Conservation (phyloP, 2,113 vertebrate genomes). For the Gulo gulo region DNA sequence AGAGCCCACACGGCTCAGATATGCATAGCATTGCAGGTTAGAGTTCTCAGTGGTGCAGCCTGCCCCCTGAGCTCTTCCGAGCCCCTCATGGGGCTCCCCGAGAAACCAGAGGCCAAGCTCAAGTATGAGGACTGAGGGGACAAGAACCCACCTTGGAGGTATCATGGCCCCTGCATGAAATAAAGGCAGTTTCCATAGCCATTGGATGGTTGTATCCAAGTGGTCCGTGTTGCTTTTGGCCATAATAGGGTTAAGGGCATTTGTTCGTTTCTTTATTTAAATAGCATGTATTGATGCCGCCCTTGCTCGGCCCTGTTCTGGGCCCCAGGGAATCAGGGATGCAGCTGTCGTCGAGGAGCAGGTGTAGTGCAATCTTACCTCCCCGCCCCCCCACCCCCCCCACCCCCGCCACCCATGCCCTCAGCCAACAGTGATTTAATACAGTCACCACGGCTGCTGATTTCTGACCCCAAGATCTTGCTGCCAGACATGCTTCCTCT, state of each 20-base stretch:
- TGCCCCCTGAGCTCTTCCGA: neutral
- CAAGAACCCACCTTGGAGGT: neutral
- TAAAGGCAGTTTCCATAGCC: neutral
- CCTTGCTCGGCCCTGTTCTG: neutral
- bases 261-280: neutral
- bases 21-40: accelerated
- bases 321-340: neutral
- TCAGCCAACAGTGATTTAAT: neutral
- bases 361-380: neutral
- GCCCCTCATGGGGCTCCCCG: neutral
- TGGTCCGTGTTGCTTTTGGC: neutral
- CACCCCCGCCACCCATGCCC: neutral
- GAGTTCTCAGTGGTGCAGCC: neutral
- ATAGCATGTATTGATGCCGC: neutral
- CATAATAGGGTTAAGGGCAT: neutral
- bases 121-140: neutral
- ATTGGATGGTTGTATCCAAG: neutral
- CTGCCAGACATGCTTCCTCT: neutral
- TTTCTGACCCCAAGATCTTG: neutral
- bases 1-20: neutral
- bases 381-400: neutral
- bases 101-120: neutral
- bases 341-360: neutral
- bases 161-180: neutral
- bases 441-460: neutral